These are phyloP conservation scores for Lemur catta DNA, from an alignment of 2,797 vertebrate genomes.

Conservation along the genomic window DNA sequence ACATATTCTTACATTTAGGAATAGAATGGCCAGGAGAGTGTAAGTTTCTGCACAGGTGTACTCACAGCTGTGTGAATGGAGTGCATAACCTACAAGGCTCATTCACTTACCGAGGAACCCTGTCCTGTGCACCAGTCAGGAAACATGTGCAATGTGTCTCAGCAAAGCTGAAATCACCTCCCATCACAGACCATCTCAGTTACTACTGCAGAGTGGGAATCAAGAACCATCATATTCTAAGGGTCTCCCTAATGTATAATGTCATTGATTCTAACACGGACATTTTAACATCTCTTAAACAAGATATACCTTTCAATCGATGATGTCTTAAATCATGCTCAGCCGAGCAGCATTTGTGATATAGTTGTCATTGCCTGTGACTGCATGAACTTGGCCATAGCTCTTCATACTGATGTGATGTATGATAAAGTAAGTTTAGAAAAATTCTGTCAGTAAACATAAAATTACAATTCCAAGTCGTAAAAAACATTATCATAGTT, in stretches of 20 bases:
- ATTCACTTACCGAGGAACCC: background rate
- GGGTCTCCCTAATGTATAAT: background rate
- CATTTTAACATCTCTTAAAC: conserved; percentile 52
- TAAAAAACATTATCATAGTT: background rate
- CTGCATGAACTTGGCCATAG: background rate
- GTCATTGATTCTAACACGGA: conserved; percentile 16
- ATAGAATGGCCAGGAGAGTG: background rate
- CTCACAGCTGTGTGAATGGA: background rate
- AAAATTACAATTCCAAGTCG: conserved; percentile 9
- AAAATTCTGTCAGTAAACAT: conserved; percentile 28
- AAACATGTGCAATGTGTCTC: background rate
- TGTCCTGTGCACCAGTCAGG: background rate
- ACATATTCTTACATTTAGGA: conserved; percentile 8
- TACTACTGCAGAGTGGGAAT: background rate
- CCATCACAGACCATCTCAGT: background rate
- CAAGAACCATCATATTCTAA: background rate
- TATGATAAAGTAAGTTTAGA: background rate
- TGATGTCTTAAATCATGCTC: conserved; percentile 31
- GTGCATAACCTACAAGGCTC: background rate
- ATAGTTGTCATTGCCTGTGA: background rate
- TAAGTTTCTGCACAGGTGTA: background rate
- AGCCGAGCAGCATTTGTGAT: background rate
- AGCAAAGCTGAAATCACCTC: background rate
- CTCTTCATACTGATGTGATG: background rate
- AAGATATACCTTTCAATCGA: background rate